Evolutionary conservation across 1,140 invertebrate genomes (phyloP).

Genomic region (Drosophila bipectinata): DNA sequence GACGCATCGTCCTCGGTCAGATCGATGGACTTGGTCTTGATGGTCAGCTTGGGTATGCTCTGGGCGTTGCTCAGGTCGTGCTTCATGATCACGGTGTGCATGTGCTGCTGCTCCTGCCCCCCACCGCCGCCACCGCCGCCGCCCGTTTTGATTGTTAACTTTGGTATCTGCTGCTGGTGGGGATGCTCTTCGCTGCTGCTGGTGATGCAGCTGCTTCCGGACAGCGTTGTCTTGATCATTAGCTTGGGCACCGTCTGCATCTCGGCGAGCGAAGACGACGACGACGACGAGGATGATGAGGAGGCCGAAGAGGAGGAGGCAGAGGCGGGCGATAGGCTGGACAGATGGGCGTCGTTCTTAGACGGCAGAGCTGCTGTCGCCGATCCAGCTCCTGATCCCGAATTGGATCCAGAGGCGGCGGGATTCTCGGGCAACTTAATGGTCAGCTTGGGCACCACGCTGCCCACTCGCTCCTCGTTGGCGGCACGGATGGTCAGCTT

Average conservation of each 20-base stretch:
- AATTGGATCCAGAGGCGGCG: constrained; percentile 15
- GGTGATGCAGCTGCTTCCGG: constrained; percentile 58
- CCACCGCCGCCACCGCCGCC: neutral
- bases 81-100: constrained; percentile 78
- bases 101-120: constrained; percentile 27
- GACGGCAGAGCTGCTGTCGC: constrained; percentile 13
- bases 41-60: constrained; percentile 79
- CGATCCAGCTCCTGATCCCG: constrained; percentile 14
- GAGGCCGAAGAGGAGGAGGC: constrained; percentile 65
- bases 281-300: constrained; percentile 51
- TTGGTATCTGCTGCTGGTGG: constrained; percentile 65
- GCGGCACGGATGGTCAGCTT: constrained; percentile 78
- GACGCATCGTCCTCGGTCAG: constrained; percentile 24
- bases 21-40: constrained; percentile 58
- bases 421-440: constrained; percentile 77
- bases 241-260: constrained; percentile 72
- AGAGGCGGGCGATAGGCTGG: constrained; percentile 69
- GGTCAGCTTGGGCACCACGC: constrained; percentile 78
- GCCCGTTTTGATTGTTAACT: constrained; percentile 74
- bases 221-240: constrained; percentile 76
- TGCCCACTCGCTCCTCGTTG: constrained; percentile 67
- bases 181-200: constrained; percentile 29
- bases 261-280: constrained; percentile 43
- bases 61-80: constrained; percentile 69
- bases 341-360: constrained; percentile 63